Percentiles rank a stretch among this genome's conserved stretches.
Evolutionary conservation across 2,888 invertebrate species (phyloP).

Genomic region (Yponomeuta malinellus): DNA sequence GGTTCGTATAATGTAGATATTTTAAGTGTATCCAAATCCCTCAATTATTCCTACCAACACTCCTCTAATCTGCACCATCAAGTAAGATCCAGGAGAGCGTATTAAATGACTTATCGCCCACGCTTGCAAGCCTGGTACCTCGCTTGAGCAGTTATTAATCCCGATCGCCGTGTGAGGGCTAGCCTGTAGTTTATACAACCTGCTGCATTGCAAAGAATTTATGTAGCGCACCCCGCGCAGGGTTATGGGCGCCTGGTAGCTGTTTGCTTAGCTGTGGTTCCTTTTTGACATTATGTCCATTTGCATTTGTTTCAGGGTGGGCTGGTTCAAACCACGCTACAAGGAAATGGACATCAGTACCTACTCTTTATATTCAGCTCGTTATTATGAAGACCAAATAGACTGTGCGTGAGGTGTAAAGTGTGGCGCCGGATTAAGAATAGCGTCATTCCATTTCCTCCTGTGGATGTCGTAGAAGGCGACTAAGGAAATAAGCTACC

Average conservation of each 20-base stretch:
- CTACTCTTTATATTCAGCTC: too few species aligned
- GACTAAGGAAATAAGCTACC: too few species aligned
- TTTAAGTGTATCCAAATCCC: background rate
- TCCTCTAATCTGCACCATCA: background rate
- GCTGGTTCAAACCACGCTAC: background rate
- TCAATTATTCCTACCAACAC: background rate
- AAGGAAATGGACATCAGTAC: background rate
- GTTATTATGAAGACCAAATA: background rate
- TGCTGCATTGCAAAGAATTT: slow-evolving; percentile 41
- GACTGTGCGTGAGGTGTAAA: too few species aligned
- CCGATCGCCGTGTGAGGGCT: slow-evolving; percentile 56
- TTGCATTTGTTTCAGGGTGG: background rate
- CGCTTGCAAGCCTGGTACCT: background rate
- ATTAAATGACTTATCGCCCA: slow-evolving; percentile 8
- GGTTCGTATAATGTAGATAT: too few species aligned
- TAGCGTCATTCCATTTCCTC: too few species aligned
- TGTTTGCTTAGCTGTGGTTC: slow-evolving; percentile 14
- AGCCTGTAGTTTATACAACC: slow-evolving; percentile 35
- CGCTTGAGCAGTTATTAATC: slow-evolving; percentile 49
- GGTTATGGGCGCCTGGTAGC: slow-evolving; percentile 53
- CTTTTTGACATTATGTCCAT: background rate
- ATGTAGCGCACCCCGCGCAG: slow-evolving; percentile 44
- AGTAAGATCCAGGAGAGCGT: background rate
- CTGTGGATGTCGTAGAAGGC: too few species aligned
- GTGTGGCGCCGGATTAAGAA: too few species aligned